Percentiles rank a stretch among this genome's conserved stretches.
phyloP scores from a whole-genome alignment of 1,140 invertebrate genomes.

The Penaeus japonicus region DNA sequence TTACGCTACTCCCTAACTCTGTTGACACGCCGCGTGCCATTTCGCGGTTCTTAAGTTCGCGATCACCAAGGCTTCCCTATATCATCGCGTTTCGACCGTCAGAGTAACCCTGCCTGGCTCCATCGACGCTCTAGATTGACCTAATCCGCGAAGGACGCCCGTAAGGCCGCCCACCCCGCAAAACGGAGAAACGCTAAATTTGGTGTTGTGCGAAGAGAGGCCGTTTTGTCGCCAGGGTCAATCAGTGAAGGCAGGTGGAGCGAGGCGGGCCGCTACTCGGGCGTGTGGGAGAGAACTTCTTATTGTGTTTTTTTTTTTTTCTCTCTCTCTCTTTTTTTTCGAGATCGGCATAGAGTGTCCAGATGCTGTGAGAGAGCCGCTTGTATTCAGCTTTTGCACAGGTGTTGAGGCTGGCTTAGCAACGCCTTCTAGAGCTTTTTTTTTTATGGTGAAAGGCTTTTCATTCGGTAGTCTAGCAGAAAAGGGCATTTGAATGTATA shows the following conservation, averaged over 20 bases:
- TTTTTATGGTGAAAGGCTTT: too few relatives aligned
- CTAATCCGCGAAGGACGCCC: not conserved
- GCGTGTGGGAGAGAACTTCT: conserved; percentile 11
- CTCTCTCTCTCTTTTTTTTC: not conserved
- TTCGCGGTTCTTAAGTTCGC: conserved; percentile 10
- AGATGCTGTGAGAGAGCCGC: too few relatives aligned
- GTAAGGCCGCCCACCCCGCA: too few relatives aligned
- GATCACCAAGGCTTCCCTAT: not conserved
- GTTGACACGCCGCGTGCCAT: conserved; percentile 20
- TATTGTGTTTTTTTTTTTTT: conserved; percentile 44
- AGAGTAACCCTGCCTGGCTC: not conserved
- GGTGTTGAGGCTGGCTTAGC: too few relatives aligned
- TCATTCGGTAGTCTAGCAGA: too few relatives aligned
- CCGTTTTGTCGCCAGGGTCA: conserved; percentile 33
- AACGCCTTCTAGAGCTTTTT: too few relatives aligned
- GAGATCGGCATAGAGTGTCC: not conserved
- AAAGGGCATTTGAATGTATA: too few relatives aligned
- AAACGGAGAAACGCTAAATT: conserved; percentile 19
- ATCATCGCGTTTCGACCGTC: not conserved
- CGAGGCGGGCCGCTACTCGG: not conserved
- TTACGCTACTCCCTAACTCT: conserved; percentile 50
- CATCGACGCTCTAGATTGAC: not conserved
- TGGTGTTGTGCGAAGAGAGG: not conserved
- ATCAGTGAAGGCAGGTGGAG: conserved; percentile 34
- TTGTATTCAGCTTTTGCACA: too few relatives aligned